Evolutionary conservation across 2,113 vertebrate species (phyloP).

Genomic region (Oxygymnocypris stewartii): DNA sequence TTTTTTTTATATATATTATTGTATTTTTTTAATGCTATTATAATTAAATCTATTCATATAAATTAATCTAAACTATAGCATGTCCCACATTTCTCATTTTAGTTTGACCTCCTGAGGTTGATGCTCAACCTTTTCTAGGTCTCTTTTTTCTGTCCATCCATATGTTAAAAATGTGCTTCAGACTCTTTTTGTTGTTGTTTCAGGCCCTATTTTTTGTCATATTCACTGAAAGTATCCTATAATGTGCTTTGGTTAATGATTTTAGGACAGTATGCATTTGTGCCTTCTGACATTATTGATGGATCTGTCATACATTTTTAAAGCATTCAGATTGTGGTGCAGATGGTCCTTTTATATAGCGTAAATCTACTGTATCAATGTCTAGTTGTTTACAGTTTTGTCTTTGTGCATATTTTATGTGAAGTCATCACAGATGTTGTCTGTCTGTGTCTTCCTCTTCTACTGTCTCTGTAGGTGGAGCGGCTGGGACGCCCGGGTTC

Average conservation of each 20-base stretch:
- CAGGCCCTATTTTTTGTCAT: background rate
- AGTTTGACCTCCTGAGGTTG: background rate
- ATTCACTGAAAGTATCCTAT: background rate
- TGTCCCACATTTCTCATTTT: background rate
- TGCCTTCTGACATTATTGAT: constrained; percentile 22
- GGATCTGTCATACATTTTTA: constrained; percentile 11
- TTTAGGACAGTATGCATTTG: background rate
- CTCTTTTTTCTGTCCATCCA: background rate
- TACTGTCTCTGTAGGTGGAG: constrained; percentile 32
- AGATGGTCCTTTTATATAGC: background rate
- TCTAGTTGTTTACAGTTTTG: background rate
- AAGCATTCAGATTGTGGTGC: background rate
- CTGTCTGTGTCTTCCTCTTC: background rate
- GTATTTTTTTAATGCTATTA: too few species aligned
- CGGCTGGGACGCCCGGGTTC: constrained; percentile 79
- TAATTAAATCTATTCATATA: too few species aligned
- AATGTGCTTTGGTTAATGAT: constrained; percentile 9
- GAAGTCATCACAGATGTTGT: background rate
- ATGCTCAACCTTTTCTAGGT: background rate
- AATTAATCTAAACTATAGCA: background rate
- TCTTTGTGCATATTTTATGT: constrained; percentile 20
- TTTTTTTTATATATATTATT: background rate
- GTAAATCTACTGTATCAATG: constrained; percentile 1
- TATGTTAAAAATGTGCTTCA: background rate
- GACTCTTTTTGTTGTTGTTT: background rate